A percentile compares a stretch with the other conserved stretches of the same genome.
These are phyloP conservation scores for Microcebus lehilahytsara DNA, from an alignment of 2,113 vertebrate genomes.

Conservation along the genomic window DNA sequence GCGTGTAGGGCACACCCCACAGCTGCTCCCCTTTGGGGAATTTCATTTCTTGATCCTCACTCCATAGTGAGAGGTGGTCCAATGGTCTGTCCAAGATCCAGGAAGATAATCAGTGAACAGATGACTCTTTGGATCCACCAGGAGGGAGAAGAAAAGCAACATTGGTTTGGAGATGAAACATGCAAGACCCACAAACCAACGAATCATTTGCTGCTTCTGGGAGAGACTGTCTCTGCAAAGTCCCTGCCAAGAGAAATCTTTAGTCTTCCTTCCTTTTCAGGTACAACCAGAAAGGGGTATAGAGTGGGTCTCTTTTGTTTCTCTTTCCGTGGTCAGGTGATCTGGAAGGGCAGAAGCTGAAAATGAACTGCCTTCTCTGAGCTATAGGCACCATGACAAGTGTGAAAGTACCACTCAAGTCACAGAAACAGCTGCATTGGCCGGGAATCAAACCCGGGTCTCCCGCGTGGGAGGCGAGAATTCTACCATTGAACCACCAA, in stretches of 20 bases:
- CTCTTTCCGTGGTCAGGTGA: no score
- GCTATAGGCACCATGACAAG: no score
- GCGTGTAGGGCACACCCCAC: not conserved
- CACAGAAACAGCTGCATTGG: constrained; percentile 69
- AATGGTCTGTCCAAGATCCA: not conserved
- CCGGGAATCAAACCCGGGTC: constrained; percentile 81
- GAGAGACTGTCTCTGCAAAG: not conserved
- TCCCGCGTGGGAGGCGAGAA: constrained; percentile 82
- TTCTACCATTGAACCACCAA: constrained; percentile 81
- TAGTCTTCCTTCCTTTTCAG: not conserved
- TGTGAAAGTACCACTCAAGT: no score
- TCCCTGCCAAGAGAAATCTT: not conserved
- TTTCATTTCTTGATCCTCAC: not conserved
- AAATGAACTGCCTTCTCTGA: no score
- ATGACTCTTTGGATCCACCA: not conserved
- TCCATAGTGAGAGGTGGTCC: not conserved
- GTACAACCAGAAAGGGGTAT: not conserved
- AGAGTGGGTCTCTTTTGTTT: not conserved
- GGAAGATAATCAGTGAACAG: not conserved
- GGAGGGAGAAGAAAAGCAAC: not conserved
- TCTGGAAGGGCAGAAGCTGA: no score
- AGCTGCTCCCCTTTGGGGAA: not conserved
- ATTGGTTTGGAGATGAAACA: not conserved
- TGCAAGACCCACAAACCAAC: accelerated
- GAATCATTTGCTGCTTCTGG: not conserved